phyloP scores from a whole-genome alignment of 2,797 vertebrate genomes.

The Mareca strepera region DNA sequence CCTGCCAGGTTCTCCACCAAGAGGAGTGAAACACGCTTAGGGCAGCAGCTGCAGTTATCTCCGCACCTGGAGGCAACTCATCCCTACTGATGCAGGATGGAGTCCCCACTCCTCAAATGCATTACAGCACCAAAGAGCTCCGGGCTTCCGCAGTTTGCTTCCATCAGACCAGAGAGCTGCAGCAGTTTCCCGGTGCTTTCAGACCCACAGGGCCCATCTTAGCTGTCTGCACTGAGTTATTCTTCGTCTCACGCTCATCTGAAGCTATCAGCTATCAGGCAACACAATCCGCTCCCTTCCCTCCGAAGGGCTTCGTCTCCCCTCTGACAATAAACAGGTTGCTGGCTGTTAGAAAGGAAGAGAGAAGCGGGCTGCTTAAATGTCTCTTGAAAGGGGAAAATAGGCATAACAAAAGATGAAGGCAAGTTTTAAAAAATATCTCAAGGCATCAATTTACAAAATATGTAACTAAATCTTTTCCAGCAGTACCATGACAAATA shows the following conservation, averaged over 20 bases:
- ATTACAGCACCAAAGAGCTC: background rate
- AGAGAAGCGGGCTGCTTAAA: background rate
- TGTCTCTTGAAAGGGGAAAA: background rate
- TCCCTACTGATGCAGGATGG: background rate
- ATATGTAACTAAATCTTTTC: background rate
- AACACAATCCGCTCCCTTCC: background rate
- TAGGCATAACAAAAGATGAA: background rate
- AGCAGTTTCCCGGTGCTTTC: background rate
- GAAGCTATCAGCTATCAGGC: background rate
- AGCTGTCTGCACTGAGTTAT: background rate
- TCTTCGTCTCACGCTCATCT: background rate
- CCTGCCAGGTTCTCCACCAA: background rate
- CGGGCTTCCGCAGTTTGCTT: background rate
- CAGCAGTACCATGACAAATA: constrained; percentile 4
- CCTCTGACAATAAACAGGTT: background rate
- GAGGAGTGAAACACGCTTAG: rapidly evolving
- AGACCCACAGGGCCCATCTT: rapidly evolving
- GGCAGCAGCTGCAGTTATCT: background rate
- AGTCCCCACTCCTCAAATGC: background rate
- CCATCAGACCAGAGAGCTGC: background rate
- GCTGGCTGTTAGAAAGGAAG: background rate
- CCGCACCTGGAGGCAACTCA: background rate
- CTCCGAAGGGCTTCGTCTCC: background rate
- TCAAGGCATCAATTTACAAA: background rate
- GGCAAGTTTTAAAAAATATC: background rate